Evolutionary conservation across 2,797 vertebrate species (phyloP).

Genomic region (Apodemus agrarius): DNA sequence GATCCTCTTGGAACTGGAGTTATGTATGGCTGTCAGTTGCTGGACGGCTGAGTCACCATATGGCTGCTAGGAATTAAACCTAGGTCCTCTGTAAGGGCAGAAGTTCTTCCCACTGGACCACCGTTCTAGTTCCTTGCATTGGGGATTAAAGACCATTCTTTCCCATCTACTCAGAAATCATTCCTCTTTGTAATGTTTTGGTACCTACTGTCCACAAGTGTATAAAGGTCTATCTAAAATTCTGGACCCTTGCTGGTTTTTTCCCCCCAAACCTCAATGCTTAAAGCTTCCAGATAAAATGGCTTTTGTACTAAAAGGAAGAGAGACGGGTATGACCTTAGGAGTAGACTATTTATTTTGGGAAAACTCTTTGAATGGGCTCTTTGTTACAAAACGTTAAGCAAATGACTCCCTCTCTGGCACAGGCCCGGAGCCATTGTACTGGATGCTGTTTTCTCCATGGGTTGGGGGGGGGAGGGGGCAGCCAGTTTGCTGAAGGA

Average conservation of each 20-base stretch:
- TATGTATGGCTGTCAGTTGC: neutral
- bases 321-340: slow-evolving; percentile 29
- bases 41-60: neutral
- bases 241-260: neutral
- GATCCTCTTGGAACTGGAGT: neutral
- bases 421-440: neutral
- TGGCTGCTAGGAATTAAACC: neutral
- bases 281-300: slow-evolving; percentile 51
- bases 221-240: slow-evolving; percentile 34
- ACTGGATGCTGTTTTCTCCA: neutral
- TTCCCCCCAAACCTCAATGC: neutral
- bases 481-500: neutral
- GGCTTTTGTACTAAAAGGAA: slow-evolving; percentile 60
- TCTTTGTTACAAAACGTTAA: slow-evolving; percentile 71
- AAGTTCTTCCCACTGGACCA: neutral
- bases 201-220: neutral
- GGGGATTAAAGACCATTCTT: slow-evolving; percentile 7
- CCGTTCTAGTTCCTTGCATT: neutral
- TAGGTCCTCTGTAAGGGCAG: neutral
- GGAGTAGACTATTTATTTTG: slow-evolving; percentile 59
- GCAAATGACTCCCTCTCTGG: slow-evolving; percentile 49
- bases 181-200: neutral
- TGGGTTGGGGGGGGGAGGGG: neutral
- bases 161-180: slow-evolving; percentile 37
- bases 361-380: slow-evolving; percentile 66